phyloP scores from a whole-genome alignment of 1,140 invertebrate genomes.

The Dinoponera quadriceps region DNA sequence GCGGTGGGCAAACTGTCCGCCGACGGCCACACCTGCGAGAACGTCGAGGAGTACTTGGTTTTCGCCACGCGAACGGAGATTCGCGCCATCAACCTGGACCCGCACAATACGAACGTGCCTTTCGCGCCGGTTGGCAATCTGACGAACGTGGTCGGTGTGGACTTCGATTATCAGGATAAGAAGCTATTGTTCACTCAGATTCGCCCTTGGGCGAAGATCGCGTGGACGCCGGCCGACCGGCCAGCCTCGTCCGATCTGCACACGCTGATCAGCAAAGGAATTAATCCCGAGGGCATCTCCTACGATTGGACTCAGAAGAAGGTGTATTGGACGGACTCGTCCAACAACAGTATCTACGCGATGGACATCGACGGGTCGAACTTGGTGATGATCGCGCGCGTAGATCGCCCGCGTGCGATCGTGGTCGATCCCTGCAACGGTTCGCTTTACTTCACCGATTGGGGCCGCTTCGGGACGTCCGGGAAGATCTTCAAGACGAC shows the following conservation, averaged over 20 bases:
- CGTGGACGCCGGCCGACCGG: constrained; percentile 90
- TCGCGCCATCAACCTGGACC: constrained; percentile 93
- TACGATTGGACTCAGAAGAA: constrained; percentile 99
- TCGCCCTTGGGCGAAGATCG: constrained; percentile 95
- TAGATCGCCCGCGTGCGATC: constrained; percentile 97
- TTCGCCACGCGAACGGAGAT: constrained; percentile 97
- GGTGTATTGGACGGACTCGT: constrained; percentile 98
- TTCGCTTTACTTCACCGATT: constrained; percentile 96
- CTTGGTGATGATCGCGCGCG: constrained; percentile 96
- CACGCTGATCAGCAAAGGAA: constrained; percentile 92
- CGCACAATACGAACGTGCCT: constrained; percentile 91
- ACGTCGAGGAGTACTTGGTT: constrained; percentile 94
- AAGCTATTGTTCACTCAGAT: constrained; percentile 96
- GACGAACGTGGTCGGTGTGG: constrained; percentile 98
- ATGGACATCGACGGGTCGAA: constrained; percentile 96
- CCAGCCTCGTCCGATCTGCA: constrained; percentile 88
- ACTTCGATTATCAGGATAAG: constrained; percentile 97
- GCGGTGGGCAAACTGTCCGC: constrained; percentile 92
- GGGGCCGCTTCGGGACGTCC: constrained; percentile 96
- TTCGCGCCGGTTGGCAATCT: constrained; percentile 95
- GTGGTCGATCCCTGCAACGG: constrained; percentile 99
- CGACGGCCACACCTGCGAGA: constrained; percentile 91
- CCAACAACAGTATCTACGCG: constrained; percentile 97
- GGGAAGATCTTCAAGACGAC: constrained; percentile 98
- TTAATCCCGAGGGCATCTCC: constrained; percentile 97